These are phyloP conservation scores for Paratilapia polleni DNA, from an alignment of 2,113 vertebrate genomes.

Conservation along the genomic window DNA sequence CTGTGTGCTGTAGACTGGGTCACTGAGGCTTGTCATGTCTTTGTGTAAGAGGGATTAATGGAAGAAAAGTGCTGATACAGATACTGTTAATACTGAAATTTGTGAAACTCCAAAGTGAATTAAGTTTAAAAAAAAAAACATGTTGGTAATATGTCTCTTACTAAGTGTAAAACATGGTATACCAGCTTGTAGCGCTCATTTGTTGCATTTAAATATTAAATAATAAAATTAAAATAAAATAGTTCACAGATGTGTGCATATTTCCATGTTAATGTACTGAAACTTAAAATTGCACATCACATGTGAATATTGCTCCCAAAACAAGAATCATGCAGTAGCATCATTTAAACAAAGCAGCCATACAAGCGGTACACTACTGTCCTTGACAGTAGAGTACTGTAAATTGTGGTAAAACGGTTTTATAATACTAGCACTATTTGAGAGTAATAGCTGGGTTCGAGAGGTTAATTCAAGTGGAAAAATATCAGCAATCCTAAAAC, in stretches of 20 bases:
- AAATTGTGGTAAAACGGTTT: neutral
- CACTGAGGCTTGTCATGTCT: neutral
- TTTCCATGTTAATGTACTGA: neutral
- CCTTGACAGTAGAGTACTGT: neutral
- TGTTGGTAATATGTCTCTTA: no score
- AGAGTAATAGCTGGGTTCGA: slow-evolving; percentile 11
- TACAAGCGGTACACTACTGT: neutral
- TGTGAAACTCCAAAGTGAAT: no score
- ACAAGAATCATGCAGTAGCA: neutral
- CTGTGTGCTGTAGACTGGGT: neutral
- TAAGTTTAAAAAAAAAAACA: no score
- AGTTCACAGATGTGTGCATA: neutral
- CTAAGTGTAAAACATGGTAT: no score
- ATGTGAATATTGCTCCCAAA: slow-evolving; percentile 15
- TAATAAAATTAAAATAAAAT: neutral
- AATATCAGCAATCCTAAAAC: neutral
- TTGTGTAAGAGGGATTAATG: neutral
- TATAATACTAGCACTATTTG: neutral
- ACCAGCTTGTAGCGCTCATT: no score
- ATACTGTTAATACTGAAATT: neutral
- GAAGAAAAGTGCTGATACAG: neutral
- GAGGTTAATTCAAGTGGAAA: slow-evolving; percentile 17
- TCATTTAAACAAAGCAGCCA: neutral
- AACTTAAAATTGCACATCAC: neutral
- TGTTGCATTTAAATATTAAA: neutral